Percentiles rank a stretch among this genome's conserved stretches.
These are phyloP conservation scores for Diaprepes abbreviatus DNA, from an alignment of 2,888 invertebrate genomes.

Conservation along the genomic window DNA sequence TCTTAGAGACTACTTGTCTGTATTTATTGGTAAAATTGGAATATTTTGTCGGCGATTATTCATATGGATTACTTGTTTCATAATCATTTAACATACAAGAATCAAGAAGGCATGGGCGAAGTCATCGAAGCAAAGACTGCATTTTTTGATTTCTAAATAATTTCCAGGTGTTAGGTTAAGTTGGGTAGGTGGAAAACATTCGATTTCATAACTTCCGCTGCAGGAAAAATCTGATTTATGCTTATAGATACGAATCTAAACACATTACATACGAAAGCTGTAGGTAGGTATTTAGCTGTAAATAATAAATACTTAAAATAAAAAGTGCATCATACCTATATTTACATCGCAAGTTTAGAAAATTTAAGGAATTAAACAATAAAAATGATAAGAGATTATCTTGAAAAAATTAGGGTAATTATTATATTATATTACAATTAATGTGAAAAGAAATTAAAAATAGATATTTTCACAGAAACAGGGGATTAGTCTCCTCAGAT, in stretches of 20 bases:
- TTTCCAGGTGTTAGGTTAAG: constrained; percentile 36
- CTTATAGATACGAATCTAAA: constrained; percentile 30
- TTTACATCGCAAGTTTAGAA: constrained; percentile 3
- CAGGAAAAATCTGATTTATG: constrained; percentile 36
- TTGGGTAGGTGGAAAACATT: constrained; percentile 35
- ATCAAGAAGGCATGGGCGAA: background rate
- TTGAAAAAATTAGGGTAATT: background rate
- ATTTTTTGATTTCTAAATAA: constrained; percentile 28
- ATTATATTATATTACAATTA: background rate
- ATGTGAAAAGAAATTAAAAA: background rate
- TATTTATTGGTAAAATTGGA: too few relatives aligned
- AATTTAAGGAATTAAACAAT: background rate
- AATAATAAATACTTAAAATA: constrained; percentile 28
- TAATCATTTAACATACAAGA: background rate
- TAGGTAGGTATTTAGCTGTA: constrained; percentile 23
- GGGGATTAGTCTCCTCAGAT: too few relatives aligned
- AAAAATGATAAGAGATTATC: background rate
- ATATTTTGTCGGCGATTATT: too few relatives aligned
- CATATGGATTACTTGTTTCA: too few relatives aligned
- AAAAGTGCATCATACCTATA: constrained; percentile 31
- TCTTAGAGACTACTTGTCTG: too few relatives aligned
- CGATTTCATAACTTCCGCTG: constrained; percentile 44
- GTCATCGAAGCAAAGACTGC: constrained; percentile 4
- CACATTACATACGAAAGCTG: constrained; percentile 15
- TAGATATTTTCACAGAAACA: background rate